These are phyloP conservation scores for Acanthopagrus latus DNA, from an alignment of 2,797 vertebrate genomes.

Conservation along the genomic window DNA sequence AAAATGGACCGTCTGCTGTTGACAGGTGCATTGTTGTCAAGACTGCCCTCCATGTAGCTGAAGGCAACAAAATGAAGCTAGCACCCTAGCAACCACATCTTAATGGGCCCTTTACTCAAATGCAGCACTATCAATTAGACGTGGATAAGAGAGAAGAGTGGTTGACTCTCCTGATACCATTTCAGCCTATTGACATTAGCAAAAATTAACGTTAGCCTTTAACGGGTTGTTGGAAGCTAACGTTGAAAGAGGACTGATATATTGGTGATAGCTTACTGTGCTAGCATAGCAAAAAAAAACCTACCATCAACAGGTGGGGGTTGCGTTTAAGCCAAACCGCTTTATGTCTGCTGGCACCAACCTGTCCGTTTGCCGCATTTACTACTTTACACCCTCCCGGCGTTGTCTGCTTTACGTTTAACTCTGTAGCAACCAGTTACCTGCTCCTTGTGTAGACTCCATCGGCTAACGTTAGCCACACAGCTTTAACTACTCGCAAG, in stretches of 20 bases:
- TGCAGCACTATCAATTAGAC: not conserved
- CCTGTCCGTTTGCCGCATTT: not conserved
- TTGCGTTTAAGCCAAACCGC: not conserved
- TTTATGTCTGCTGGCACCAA: not conserved
- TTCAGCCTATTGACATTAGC: not conserved
- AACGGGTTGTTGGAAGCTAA: not conserved
- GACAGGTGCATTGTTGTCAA: conserved; percentile 52
- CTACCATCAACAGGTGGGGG: conserved; percentile 60
- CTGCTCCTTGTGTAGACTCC: not conserved
- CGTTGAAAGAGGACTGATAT: not conserved
- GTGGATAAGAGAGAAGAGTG: not conserved
- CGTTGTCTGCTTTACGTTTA: not conserved
- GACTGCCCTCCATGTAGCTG: not conserved
- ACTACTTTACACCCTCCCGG: not conserved
- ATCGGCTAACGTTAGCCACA: conserved; percentile 40
- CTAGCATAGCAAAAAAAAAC: conserved; percentile 39
- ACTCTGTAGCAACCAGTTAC: not conserved
- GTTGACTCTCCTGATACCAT: not conserved
- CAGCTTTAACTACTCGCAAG: conserved; percentile 32
- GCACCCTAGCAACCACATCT: not conserved
- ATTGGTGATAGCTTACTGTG: conserved; percentile 1
- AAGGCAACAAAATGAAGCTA: not conserved
- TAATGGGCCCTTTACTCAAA: not conserved
- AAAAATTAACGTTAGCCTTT: not conserved
- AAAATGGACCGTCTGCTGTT: conserved; percentile 60